These are phyloP conservation scores for Calycopis cecrops DNA, from an alignment of 1,140 invertebrate species.

Conservation along the genomic window DNA sequence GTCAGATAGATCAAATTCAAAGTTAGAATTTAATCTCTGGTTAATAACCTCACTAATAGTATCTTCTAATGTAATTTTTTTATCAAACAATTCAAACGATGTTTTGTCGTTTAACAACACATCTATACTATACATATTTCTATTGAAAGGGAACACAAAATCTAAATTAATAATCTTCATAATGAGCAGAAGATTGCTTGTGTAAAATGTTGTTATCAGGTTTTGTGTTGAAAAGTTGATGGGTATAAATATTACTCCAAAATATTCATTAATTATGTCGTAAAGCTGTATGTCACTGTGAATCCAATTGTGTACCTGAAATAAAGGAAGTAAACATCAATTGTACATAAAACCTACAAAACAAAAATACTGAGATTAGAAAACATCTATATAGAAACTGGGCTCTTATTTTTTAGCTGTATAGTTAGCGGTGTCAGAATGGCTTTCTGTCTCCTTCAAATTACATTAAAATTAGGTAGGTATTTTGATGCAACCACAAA, in stretches of 20 bases:
- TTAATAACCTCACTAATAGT: conserved; percentile 43
- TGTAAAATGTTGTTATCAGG: conserved; percentile 45
- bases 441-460: too few species aligned
- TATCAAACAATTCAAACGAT: conserved; percentile 46
- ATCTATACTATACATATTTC: conserved; percentile 51
- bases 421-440: too few species aligned
- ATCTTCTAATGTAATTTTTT: conserved; percentile 42
- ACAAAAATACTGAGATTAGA: too few species aligned
- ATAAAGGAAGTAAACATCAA: conserved; percentile 14
- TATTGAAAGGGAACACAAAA: conserved; percentile 52
- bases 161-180: conserved; percentile 49
- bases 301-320: conserved; percentile 53
- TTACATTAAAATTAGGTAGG: too few species aligned
- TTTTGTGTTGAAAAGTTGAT: conserved; percentile 36
- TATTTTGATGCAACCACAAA: too few species aligned
- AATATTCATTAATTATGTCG: conserved; percentile 44
- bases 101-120: conserved; percentile 55
- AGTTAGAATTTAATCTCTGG: conserved; percentile 42
- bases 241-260: conserved; percentile 40
- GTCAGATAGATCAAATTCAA: conserved; percentile 52
- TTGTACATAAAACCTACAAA: too few species aligned
- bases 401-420: too few species aligned
- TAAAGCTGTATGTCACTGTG: conserved; percentile 37
- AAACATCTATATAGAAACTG: too few species aligned
- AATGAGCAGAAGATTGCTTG: conserved; percentile 44